Percentiles rank a stretch among this genome's conserved stretches.
Conservation (phyloP, 2,113 vertebrate species). For the Oryzias curvinotus region DNA sequence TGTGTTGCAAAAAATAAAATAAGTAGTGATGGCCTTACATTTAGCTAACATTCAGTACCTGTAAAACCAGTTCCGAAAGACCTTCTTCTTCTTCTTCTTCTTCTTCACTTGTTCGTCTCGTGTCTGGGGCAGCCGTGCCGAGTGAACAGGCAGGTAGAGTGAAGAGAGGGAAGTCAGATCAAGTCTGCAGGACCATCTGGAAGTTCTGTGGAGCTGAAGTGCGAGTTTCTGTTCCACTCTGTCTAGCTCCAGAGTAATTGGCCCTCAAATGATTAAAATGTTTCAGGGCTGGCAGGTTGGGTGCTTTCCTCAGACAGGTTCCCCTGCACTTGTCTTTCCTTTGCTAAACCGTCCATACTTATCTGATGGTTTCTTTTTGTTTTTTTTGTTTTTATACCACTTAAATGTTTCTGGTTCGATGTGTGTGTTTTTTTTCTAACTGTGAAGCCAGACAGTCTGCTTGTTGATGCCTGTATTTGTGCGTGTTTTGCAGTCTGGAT, state of each 20-base stretch:
- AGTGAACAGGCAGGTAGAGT: constrained; percentile 43
- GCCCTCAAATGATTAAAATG: constrained; percentile 68
- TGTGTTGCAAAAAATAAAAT: no score
- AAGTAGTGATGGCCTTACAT: no score
- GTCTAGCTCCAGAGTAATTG: constrained; percentile 64
- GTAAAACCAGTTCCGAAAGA: not conserved
- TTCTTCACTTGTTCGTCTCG: constrained; percentile 28
- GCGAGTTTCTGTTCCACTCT: constrained; percentile 65
- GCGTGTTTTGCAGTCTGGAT: constrained; percentile 16
- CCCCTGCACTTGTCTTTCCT: constrained; percentile 20
- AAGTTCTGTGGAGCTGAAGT: constrained; percentile 48
- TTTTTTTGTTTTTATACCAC: constrained; percentile 16
- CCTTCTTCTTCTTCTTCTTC: constrained; percentile 17
- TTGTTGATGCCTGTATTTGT: constrained; percentile 40
- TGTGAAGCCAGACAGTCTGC: constrained; percentile 31
- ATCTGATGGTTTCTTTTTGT: not conserved
- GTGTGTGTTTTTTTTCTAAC: constrained; percentile 8
- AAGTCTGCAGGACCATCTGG: constrained; percentile 56
- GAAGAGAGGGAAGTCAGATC: constrained; percentile 38
- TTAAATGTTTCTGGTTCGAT: constrained; percentile 8
- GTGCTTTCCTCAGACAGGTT: constrained; percentile 45
- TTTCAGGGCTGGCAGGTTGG: constrained; percentile 62
- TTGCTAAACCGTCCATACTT: constrained; percentile 20
- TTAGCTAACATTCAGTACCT: not conserved
- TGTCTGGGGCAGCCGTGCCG: constrained; percentile 23